Base-by-base conservation (phyloP, 1,140 invertebrate genomes). In the Octopus sinensis region DNA sequence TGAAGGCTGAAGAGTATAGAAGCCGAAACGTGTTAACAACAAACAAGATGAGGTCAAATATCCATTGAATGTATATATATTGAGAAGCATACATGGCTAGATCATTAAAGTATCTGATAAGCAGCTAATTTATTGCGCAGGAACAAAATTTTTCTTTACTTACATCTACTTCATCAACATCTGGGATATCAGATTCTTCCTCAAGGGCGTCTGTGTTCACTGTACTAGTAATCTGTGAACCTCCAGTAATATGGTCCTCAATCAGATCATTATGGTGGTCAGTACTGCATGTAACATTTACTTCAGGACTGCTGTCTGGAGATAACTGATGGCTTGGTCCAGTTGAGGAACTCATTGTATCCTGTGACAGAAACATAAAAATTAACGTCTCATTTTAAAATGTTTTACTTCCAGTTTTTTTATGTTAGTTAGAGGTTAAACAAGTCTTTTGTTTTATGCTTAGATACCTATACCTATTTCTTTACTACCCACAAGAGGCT, bases 121-220 rank as follows among this genome's bases (percentile, higher is more conserved):
- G 79, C 68, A 23, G 81, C 80, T 56, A 83, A 71, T n/a, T 79
- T 53, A 52, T 81, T 43, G 30, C 30, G 0, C 53, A 13, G 13
- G 17, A 30, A 79, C 52, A 75, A 54, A 78, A 56, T n/a, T 53
- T 52, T 54, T n/a, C 75, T 53, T 79, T 80, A 76, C 79, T 83
- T 7, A 94, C 91, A 84, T 94, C 94, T 84, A 94, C 93, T 54
- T 95, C 94, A 83, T 95, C 93, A 82, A 95, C 94, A 80, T 93
- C 93, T 90, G 93, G 94, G 56, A 92, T 88, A 68, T 93, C 90
- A 10, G 87, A 87, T 79, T 91, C 91, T 75, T 87, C 87, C 79
- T 93, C 92, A 12, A 92, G 89, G 6, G 88, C 86, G 54, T 88
- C 79, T 54, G 78, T 82, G 82, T 76, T 79, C 52, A 13, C 76